Evolutionary conservation across 1,140 invertebrate genomes (phyloP).

Genomic region (Bombus confusus): DNA sequence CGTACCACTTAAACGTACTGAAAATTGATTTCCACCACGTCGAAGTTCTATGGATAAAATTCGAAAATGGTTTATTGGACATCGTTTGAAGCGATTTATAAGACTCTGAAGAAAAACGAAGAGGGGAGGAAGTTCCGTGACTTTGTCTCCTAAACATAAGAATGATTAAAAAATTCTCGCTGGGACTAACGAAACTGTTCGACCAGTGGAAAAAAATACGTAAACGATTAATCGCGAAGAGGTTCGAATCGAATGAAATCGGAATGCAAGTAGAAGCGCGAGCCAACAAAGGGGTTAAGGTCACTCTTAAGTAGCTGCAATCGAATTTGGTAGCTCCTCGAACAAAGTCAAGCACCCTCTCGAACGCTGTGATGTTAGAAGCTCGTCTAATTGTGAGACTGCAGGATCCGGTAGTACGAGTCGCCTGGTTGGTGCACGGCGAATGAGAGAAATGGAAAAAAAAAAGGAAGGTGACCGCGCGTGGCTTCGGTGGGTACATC

Average conservation of each 20-base stretch:
- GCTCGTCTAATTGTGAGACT: conserved; percentile 60
- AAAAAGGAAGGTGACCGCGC: conserved; percentile 52
- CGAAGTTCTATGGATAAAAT: too few species aligned
- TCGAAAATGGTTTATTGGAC: too few species aligned
- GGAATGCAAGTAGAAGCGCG: conserved; percentile 32
- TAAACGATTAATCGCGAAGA: background rate
- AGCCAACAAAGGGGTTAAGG: conserved; percentile 5
- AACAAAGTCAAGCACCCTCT: conserved; percentile 59
- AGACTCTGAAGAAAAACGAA: background rate
- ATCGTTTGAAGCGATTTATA: too few species aligned
- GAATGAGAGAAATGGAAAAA: conserved; percentile 16
- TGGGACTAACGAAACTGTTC: background rate
- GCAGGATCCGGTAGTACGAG: conserved; percentile 52
- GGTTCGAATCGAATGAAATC: background rate
- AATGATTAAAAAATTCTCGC: background rate
- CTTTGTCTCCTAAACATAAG: too few species aligned
- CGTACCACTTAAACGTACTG: too few species aligned
- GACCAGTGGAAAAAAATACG: background rate
- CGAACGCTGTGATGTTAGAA: conserved; percentile 56
- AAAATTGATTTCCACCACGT: too few species aligned
- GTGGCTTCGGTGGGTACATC: conserved; percentile 61
- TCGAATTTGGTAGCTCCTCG: conserved; percentile 35
- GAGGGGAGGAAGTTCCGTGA: too few species aligned
- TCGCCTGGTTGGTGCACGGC: background rate
- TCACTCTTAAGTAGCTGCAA: conserved; percentile 2